phyloP scores from a whole-genome alignment of 2,888 invertebrate genomes.

The Oscheius onirici region DNA sequence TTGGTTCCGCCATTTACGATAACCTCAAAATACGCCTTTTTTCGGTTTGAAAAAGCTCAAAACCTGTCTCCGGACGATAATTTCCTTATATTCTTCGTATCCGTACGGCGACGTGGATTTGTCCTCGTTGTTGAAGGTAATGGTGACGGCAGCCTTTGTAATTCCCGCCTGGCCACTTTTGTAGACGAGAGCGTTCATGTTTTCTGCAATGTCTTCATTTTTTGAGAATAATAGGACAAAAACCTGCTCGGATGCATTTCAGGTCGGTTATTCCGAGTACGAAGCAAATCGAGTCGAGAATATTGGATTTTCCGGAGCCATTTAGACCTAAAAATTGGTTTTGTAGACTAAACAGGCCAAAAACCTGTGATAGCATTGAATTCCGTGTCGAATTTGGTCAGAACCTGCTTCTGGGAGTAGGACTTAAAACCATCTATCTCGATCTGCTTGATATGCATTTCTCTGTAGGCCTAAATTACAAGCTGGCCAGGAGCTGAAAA shows the following conservation, averaged over 20 bases:
- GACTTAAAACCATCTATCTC: conserved; percentile 97
- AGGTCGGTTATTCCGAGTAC: conserved; percentile 93
- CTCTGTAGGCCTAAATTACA: not conserved
- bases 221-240: conserved; percentile 1
- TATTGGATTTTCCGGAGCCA: conserved; percentile 73
- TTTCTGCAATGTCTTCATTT: conserved; percentile 77
- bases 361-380: conserved; percentile 94
- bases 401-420: conserved; percentile 90
- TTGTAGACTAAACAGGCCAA: not conserved
- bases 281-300: conserved; percentile 96
- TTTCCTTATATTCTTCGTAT: conserved; percentile 88
- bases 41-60: too few relatives aligned
- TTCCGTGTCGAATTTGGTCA: conserved; percentile 88
- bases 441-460: conserved; percentile 92
- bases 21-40: conserved; percentile 40
- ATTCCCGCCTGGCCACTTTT: conserved; percentile 96
- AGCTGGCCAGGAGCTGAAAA: not conserved
- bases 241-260: conserved; percentile 72
- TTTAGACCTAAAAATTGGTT: conserved; percentile 44
- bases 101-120: conserved; percentile 86
- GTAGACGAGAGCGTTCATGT: conserved; percentile 93
- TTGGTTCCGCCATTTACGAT: conserved; percentile 76
- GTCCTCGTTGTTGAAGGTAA: conserved; percentile 88
- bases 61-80: conserved; percentile 78
- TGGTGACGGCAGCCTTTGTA: conserved; percentile 91